A percentile compares a stretch with the other conserved stretches of the same genome.
Evolutionary conservation across 2,888 invertebrate species (phyloP).

Genomic region (Salticus scenicus): DNA sequence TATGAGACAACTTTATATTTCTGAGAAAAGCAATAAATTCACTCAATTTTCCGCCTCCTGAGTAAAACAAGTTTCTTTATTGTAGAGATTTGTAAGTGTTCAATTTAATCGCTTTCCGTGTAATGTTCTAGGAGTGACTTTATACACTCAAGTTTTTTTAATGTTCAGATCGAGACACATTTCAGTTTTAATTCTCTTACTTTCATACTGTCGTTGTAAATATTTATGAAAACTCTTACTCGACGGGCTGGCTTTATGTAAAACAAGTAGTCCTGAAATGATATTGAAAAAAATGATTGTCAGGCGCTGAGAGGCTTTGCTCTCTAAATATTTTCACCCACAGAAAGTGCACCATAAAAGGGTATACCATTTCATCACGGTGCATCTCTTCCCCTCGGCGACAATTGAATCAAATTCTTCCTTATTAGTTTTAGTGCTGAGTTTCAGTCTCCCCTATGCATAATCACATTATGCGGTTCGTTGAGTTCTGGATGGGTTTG

Average conservation of each 20-base stretch:
- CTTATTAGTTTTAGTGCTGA: slow-evolving; percentile 65
- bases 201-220: background rate
- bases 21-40: no score
- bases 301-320: background rate
- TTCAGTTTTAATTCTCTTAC: background rate
- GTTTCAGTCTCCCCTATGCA: slow-evolving; percentile 42
- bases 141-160: background rate
- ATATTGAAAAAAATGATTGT: slow-evolving; percentile 9
- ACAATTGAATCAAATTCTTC: slow-evolving; percentile 67
- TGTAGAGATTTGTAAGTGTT: background rate
- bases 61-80: no score
- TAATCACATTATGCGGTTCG: slow-evolving; percentile 68
- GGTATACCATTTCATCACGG: slow-evolving; percentile 57
- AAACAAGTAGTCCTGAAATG: background rate
- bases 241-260: slow-evolving; percentile 4
- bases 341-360: slow-evolving; percentile 15
- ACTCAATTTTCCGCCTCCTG: no score
- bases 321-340: slow-evolving; percentile 4
- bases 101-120: background rate
- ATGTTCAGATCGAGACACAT: background rate
- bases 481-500: slow-evolving; percentile 56
- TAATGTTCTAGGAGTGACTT: background rate
- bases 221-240: slow-evolving; percentile 12
- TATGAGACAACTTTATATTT: no score
- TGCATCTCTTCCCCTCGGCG: slow-evolving; percentile 36